Conservation (phyloP, 2,113 vertebrate genomes). For the Chrysochloris asiatica region DNA sequence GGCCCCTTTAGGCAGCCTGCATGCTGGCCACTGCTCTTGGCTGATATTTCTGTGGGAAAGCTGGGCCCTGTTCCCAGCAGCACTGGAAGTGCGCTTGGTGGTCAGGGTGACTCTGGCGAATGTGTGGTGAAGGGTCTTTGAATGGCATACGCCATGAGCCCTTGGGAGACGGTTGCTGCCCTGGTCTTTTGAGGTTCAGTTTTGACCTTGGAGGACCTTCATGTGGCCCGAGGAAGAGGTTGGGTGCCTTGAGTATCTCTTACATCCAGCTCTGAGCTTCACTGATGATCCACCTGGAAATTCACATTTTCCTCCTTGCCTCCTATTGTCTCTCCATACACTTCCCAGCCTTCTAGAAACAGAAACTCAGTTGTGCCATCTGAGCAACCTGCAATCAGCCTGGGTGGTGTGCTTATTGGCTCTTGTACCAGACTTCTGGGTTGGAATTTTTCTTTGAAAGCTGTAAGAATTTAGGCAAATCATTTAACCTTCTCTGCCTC, state of each 20-base stretch:
- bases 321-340: neutral
- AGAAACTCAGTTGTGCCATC: neutral
- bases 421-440: neutral
- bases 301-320: neutral
- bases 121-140: constrained; percentile 7
- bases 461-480: neutral
- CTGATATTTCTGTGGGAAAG: neutral
- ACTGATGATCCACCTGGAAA: neutral
- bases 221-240: neutral
- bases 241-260: neutral
- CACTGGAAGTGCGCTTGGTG: neutral
- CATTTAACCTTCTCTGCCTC: neutral
- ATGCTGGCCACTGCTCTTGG: neutral
- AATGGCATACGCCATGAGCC: neutral
- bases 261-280: neutral
- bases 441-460: neutral
- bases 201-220: neutral
- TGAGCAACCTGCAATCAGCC: neutral
- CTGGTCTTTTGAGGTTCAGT: neutral
- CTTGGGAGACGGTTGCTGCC: neutral
- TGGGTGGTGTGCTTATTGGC: neutral
- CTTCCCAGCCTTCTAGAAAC: neutral
- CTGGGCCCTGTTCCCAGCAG: neutral
- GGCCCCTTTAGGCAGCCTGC: constrained; percentile 28
- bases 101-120: neutral